Percentiles rank a stretch among this genome's conserved stretches.
phyloP scores from a whole-genome alignment of 2,888 invertebrate genomes.

The Teleiodes luculella region DNA sequence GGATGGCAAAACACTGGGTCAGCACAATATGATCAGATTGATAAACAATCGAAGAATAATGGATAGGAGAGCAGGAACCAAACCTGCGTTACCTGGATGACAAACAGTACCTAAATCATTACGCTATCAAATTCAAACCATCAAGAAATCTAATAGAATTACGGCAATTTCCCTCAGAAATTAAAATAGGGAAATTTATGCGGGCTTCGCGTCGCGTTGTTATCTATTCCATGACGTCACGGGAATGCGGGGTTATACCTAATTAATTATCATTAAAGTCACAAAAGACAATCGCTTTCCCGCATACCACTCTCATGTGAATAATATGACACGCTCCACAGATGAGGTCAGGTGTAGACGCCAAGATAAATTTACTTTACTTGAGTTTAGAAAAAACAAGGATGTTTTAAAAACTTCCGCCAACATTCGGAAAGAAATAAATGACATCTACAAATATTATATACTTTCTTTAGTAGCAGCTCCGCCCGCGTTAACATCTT shows the following conservation, averaged over 20 bases:
- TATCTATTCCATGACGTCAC: neutral
- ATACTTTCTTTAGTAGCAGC: no score
- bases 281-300: neutral
- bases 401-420: no score
- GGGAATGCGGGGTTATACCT: neutral
- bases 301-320: neutral
- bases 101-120: neutral
- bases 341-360: neutral
- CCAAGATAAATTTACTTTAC: neutral
- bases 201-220: neutral
- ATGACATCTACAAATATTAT: no score
- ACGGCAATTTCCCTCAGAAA: no score
- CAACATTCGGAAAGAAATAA: no score
- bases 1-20: no score
- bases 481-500: no score
- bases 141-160: no score
- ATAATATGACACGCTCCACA: neutral
- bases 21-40: no score
- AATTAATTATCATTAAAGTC: slow-evolving; percentile 8
- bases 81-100: neutral
- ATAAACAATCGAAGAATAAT: no score
- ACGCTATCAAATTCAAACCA: no score
- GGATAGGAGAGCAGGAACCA: no score
- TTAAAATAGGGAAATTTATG: neutral
- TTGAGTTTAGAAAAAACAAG: neutral